Base-by-base conservation (phyloP, 1,140 invertebrate species). In the Sinonovacula constricta region DNA sequence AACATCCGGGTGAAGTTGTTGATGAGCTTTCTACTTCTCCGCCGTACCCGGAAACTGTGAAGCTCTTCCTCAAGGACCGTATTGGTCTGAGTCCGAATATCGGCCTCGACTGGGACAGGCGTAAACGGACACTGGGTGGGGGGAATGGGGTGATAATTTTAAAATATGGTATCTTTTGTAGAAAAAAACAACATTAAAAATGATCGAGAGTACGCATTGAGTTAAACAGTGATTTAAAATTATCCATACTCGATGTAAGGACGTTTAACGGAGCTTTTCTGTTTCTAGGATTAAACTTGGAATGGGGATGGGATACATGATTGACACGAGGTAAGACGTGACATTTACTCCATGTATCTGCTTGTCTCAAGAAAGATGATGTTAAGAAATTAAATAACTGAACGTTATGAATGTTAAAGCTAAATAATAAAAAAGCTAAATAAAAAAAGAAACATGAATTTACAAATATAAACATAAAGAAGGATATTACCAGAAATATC, bases 1-100 rank as follows among this genome's bases (percentile, higher is more conserved):
- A 76, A 2, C 72, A 76, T 76, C 57, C 65, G 66, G 1, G 24
- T 28, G 24, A 76, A 76, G n/a, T 67, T 67, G 10, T 34, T 34
- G 3, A 76, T 54, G 1, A 76, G 72, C 22, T 63, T 15, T 51
- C 67, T 76, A 30, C 72, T 63, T 59, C 67, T 49, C 26, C 72
- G 72, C 57, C 72, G 72, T 22, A 66, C 66, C 24, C 72, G 49
- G 15, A 76, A 31, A 14, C 51, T 24, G 34, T 62, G 36, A 15
- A 66, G 67, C 28, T 76, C 63, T 24, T 76, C 72, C 24, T 76
- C 72, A n/a, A 53, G 26, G 18, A 76, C 51, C 15, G 33, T 31
- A 4, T 53, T 67, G 5, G 72, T 28, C 30, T 66, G 63, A 22
- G 28, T 34, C 14, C 30, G 53, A 10, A 76, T 33, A 53, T 76